Conservation (phyloP, 2,113 vertebrate species). For the Ailuropoda melanoleuca region DNA sequence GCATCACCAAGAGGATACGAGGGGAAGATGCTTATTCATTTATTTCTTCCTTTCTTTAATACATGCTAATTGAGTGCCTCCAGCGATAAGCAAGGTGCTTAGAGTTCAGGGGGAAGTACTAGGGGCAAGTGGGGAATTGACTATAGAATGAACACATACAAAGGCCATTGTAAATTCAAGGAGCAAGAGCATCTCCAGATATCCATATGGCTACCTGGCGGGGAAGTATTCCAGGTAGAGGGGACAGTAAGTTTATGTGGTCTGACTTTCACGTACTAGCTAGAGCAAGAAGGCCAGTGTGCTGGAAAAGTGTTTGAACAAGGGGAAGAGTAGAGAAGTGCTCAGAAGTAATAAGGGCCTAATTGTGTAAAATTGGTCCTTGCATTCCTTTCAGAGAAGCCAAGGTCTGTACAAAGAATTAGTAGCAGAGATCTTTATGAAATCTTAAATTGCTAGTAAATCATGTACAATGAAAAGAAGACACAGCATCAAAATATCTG, state of each 20-base stretch:
- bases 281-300: too few relatives aligned
- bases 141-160: not conserved
- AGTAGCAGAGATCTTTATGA: not conserved
- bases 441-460: not conserved
- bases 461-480: not conserved
- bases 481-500: not conserved
- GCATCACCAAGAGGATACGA: not conserved
- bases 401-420: not conserved
- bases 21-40: not conserved
- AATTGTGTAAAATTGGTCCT: fast-evolving
- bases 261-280: fast-evolving
- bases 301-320: not conserved
- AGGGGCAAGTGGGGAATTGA: not conserved
- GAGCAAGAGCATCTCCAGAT: too few relatives aligned
- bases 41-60: not conserved
- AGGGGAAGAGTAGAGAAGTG: fast-evolving
- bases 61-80: not conserved
- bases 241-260: fast-evolving
- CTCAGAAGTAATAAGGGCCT: not conserved
- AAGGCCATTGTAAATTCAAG: not conserved
- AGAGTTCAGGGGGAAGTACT: not conserved
- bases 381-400: not conserved
- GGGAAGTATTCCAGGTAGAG: fast-evolving
- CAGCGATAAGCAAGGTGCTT: not conserved
- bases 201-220: not conserved